phyloP scores from a whole-genome alignment of 2,797 vertebrate genomes.

The Enteromius paludinosus region DNA sequence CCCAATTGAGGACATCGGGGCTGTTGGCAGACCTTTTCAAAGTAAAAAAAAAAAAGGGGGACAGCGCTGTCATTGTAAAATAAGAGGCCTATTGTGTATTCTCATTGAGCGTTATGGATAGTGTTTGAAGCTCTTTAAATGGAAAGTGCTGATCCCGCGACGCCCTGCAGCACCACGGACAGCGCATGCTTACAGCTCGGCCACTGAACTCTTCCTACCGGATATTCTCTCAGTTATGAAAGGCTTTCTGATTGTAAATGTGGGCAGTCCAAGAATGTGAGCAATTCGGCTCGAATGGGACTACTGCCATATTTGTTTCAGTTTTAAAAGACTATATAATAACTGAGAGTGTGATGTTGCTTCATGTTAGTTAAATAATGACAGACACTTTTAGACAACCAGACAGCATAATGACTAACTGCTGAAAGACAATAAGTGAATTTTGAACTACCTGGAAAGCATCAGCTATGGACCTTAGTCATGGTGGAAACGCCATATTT shows the following conservation, averaged over 20 bases:
- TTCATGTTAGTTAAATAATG: slow-evolving; percentile 35
- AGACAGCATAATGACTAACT: not conserved
- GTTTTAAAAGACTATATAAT: not conserved
- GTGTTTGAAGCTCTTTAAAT: slow-evolving; percentile 32
- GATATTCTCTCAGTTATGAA: not conserved
- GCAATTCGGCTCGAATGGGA: not conserved
- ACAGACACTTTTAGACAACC: slow-evolving; percentile 9
- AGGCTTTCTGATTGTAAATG: slow-evolving; percentile 11
- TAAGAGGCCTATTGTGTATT: slow-evolving; percentile 12
- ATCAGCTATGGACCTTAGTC: not conserved
- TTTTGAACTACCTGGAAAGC: not conserved
- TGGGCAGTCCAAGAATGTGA: not conserved
- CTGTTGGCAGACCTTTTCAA: slow-evolving; percentile 5
- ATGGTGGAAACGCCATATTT: not conserved
- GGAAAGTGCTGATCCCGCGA: slow-evolving; percentile 55
- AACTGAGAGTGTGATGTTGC: slow-evolving; percentile 29
- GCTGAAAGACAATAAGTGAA: not conserved
- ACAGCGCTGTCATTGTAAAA: slow-evolving; percentile 4
- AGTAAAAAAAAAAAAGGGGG: not conserved
- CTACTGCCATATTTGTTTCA: not conserved
- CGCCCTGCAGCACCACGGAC: slow-evolving; percentile 76
- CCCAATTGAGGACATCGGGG: not conserved
- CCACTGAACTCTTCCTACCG: not conserved
- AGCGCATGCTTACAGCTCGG: slow-evolving; percentile 63
- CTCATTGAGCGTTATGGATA: slow-evolving; percentile 11